Conservation (phyloP, 2,113 vertebrate genomes). For the Toxotes chatareus region DNA sequence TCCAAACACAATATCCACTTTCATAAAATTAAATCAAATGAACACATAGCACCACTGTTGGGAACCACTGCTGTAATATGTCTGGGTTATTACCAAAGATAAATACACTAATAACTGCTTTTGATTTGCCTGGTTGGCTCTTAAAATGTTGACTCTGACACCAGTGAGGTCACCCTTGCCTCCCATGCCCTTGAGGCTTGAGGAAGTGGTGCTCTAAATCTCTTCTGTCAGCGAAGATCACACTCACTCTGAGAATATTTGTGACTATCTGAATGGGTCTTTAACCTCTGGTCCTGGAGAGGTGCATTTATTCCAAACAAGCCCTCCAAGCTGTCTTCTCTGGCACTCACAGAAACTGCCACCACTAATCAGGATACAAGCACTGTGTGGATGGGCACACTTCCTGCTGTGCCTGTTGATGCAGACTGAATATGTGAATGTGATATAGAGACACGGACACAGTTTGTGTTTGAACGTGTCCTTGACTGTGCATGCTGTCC, state of each 20-base stretch:
- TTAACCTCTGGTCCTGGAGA: constrained; percentile 72
- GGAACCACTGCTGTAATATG: not conserved
- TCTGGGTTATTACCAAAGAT: not conserved
- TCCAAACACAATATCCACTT: not conserved
- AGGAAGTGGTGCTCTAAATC: constrained; percentile 27
- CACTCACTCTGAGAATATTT: constrained; percentile 46
- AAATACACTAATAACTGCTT: not conserved
- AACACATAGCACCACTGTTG: not conserved
- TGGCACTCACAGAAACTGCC: constrained; percentile 59
- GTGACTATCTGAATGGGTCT: constrained; percentile 61
- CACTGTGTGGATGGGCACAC: constrained; percentile 35
- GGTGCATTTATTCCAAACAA: constrained; percentile 70
- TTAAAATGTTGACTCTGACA: constrained; percentile 18
- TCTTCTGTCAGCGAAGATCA: constrained; percentile 48
- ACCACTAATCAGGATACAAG: constrained; percentile 74
- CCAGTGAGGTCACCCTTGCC: constrained; percentile 17
- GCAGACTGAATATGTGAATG: constrained; percentile 26
- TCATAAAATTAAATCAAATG: not conserved
- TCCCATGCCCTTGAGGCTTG: not conserved
- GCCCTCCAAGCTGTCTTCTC: constrained; percentile 60
- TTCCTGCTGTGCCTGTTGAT: constrained; percentile 60
- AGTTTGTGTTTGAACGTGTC: constrained; percentile 26
- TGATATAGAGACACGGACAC: constrained; percentile 32
- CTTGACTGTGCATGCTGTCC: constrained; percentile 34
- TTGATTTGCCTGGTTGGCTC: constrained; percentile 5